Base-by-base conservation (phyloP, 2,888 invertebrate genomes). In the Archaeoteleia sp. region DNA sequence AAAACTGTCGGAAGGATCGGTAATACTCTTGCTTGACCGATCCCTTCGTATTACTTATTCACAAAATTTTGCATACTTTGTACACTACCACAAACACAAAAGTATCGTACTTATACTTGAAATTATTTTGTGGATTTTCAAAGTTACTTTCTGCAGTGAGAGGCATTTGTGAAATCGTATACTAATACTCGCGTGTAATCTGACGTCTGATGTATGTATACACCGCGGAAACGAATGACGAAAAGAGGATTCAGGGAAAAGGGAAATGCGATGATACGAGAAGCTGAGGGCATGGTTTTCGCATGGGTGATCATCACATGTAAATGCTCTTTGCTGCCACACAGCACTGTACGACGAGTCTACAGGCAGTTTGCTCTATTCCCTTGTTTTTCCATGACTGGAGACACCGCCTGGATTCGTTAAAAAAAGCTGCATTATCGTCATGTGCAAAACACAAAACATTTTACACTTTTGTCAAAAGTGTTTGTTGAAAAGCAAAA, bases 231-330 rank as follows among this genome's bases (percentile, higher is more conserved):
- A 49, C 48, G 67, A 67, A 65, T 65, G 72, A 61, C 65, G 67
- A 67, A 65, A 57, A 69, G 65, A 65, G 70, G 48, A 72, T 66
- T 45, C 65, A 63, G 54, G 67, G 73, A 72, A 76, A 72, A 74
- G 70, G 58, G 71, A 73, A 78, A 69, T 49, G 74, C 72, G 74
- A 72, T 69, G 76, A 70, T 68, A 70, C 66, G 63, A 67, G 57
- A 68, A 62, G 60, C 55, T 46, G 61, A 49, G 66, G 70, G 67
- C 67, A 70, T 63, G 72, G 43, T 76, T 82, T 79, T 78, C 82
- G 77, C 82, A 70, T 78, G 77, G 75, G 62, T 76, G 82, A 80
- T 80, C 81, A 75, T 71, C 84, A 84, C 83, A 83, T 79, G 83
- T 82, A 83, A 83, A 83, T 83, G 82, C 82, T 82, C 71, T 78